Evolutionary conservation across 2,888 invertebrate genomes (phyloP).

Genomic region (Zaprionus bogoriensis): DNA sequence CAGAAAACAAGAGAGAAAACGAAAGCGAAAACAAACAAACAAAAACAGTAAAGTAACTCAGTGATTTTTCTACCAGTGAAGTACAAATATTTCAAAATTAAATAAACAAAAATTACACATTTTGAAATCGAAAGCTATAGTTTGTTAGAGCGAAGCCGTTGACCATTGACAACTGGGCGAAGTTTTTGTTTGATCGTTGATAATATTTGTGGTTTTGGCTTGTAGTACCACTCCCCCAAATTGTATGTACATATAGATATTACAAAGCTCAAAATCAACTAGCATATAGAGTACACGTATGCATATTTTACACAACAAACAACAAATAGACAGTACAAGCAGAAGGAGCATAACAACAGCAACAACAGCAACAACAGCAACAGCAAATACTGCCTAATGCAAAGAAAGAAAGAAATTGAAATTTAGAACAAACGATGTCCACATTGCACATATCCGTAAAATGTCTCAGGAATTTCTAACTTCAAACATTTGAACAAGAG

Average conservation of each 20-base stretch:
- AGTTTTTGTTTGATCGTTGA: constrained; percentile 36
- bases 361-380: constrained; percentile 8
- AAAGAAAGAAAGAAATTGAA: constrained; percentile 29
- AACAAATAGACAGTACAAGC: neutral
- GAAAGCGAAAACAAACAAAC: constrained; percentile 35
- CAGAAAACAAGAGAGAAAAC: constrained; percentile 23
- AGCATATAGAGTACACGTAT: neutral
- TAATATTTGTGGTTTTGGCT: constrained; percentile 12
- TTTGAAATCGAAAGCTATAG: constrained; percentile 15
- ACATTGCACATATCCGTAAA: constrained; percentile 82
- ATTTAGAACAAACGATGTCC: constrained; percentile 45
- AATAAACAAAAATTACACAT: constrained; percentile 25
- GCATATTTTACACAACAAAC: neutral
- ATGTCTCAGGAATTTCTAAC: constrained; percentile 80
- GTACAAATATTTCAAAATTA: constrained; percentile 82
- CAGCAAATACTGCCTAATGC: constrained; percentile 25
- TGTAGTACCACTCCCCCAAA: neutral
- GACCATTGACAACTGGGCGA: constrained; percentile 22
- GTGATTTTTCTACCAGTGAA: constrained; percentile 83
- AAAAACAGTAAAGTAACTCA: constrained; percentile 80
- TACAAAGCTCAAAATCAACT: constrained; percentile 3
- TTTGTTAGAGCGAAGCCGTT: constrained; percentile 23
- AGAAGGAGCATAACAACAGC: constrained; percentile 1
- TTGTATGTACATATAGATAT: constrained; percentile 25
- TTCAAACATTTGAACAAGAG: constrained; percentile 23